Percentiles rank a stretch among this genome's conserved stretches.
Evolutionary conservation across 2,797 vertebrate genomes (phyloP).

Genomic region (Pseudochirops cupreus): DNA sequence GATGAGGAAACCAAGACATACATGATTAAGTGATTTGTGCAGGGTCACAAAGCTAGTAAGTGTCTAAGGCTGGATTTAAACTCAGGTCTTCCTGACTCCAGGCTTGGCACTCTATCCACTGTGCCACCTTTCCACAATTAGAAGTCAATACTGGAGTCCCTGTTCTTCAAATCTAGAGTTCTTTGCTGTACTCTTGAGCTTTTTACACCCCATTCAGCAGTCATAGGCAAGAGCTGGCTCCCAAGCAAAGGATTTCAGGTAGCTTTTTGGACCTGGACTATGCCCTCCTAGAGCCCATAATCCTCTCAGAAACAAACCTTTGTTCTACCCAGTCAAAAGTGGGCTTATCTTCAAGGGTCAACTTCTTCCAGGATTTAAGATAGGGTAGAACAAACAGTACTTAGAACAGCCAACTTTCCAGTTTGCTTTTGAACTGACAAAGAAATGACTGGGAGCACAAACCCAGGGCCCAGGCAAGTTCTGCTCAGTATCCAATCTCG

Average conservation of each 20-base stretch:
- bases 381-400: slow-evolving; percentile 20
- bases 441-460: not conserved
- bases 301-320: slow-evolving; percentile 39
- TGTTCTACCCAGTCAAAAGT: not conserved
- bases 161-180: not conserved
- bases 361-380: slow-evolving; percentile 16
- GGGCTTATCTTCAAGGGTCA: not conserved
- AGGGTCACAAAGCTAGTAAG: not conserved
- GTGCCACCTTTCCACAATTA: not conserved
- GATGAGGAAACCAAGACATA: not conserved
- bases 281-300: not conserved
- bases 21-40: not conserved
- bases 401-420: not conserved
- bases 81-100: not conserved
- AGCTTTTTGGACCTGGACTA: not conserved
- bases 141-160: not conserved
- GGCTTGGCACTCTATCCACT: not conserved
- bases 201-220: not conserved
- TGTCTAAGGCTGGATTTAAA: not conserved
- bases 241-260: not conserved
- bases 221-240: not conserved
- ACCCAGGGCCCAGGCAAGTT: not conserved
- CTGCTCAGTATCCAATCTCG: not conserved
- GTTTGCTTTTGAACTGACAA: slow-evolving; percentile 13
- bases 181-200: not conserved